phyloP scores from a whole-genome alignment of 1,140 invertebrate genomes.

The Drosophila ironensis region DNA sequence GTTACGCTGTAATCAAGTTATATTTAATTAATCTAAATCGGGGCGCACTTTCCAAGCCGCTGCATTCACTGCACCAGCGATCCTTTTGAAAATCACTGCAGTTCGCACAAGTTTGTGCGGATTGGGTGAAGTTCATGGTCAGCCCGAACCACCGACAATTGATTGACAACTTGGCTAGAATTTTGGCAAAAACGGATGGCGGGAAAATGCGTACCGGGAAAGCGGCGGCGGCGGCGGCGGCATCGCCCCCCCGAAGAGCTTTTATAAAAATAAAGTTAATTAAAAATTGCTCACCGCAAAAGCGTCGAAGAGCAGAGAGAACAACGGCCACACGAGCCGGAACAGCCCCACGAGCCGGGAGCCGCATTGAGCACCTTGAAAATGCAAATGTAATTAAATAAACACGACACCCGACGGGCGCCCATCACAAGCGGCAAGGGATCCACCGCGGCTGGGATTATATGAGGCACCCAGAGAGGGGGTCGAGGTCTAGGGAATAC shows the following conservation, averaged over 20 bases:
- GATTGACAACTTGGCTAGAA: constrained; percentile 72
- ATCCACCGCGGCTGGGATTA: constrained; percentile 15
- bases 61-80: constrained; percentile 7
- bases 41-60: constrained; percentile 3
- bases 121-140: constrained; percentile 62
- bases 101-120: constrained; percentile 16
- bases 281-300: constrained; percentile 51
- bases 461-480: neutral
- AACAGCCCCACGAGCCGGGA: constrained; percentile 6
- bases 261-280: constrained; percentile 71
- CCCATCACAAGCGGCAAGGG: constrained; percentile 1
- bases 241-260: constrained; percentile 32
- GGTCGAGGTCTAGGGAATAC: neutral
- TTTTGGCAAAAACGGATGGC: neutral
- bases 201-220: neutral
- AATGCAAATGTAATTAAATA: constrained; percentile 71
- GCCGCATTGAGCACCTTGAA: constrained; percentile 50
- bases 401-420: constrained; percentile 35
- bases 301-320: constrained; percentile 9
- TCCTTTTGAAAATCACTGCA: too few relatives aligned
- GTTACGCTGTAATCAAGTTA: neutral
- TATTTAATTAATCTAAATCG: constrained; percentile 7
- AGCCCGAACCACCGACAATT: constrained; percentile 56
- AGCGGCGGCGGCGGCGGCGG: constrained; percentile 1
- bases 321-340: neutral